Evolutionary conservation across 53 echinoderm and acorn worm species (phyloP).

Genomic region (Apostichopus leukothele): DNA sequence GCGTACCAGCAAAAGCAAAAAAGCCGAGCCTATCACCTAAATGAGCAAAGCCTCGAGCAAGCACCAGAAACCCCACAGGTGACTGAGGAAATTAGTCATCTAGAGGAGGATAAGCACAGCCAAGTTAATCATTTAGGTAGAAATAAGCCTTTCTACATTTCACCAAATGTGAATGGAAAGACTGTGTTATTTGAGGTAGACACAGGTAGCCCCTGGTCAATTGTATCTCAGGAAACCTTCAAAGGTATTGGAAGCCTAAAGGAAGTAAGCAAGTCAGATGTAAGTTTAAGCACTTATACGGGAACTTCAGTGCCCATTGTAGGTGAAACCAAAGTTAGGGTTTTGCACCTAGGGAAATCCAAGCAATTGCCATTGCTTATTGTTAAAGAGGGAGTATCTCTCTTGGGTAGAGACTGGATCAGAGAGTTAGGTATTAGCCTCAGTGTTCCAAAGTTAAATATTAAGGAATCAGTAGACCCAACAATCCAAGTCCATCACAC

Average conservation of each 20-base stretch:
- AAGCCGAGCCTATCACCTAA: not conserved
- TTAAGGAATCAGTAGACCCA: not conserved
- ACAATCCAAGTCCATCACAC: not conserved
- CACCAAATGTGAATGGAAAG: not conserved
- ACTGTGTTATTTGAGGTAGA: constrained; percentile 45
- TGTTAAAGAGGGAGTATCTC: constrained; percentile 51
- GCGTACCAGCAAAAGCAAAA: not conserved
- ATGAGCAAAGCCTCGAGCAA: not conserved
- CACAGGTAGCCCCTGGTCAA: constrained; percentile 55
- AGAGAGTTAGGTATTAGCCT: constrained; percentile 1
- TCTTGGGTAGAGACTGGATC: constrained; percentile 68
- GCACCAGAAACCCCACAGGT: not conserved
- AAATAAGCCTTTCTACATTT: not conserved
- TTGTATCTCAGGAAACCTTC: constrained; percentile 23
- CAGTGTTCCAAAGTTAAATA: too few species aligned
- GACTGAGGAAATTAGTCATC: not conserved
- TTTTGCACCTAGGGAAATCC: constrained; percentile 14
- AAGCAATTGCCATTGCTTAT: constrained; percentile 46
- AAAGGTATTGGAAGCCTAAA: not conserved
- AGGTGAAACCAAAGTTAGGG: constrained; percentile 52
- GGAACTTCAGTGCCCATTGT: constrained; percentile 20
- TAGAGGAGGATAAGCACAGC: not conserved
- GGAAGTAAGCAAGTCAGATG: not conserved
- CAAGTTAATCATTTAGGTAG: not conserved
- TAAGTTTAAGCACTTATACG: constrained; percentile 50